Percentiles rank a stretch among this genome's conserved stretches.
These are phyloP conservation scores for Perccottus glenii DNA, from an alignment of 2,113 vertebrate species.

Conservation along the genomic window DNA sequence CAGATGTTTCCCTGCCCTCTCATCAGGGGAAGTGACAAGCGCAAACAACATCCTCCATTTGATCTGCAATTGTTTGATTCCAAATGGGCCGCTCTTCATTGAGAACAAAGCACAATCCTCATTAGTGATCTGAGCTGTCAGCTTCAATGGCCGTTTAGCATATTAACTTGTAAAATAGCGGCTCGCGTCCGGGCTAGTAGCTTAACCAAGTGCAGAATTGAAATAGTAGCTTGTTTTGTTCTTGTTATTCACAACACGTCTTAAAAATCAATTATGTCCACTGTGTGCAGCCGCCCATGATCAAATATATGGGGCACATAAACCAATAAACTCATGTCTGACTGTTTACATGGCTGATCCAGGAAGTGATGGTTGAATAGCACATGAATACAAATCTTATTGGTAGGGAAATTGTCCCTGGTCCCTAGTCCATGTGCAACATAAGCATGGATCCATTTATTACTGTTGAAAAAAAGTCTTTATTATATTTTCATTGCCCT, in stretches of 20 bases:
- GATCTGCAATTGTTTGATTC: slow-evolving; percentile 52
- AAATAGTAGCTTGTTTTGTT: not conserved
- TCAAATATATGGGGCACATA: slow-evolving; percentile 1
- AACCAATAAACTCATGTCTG: slow-evolving; percentile 17
- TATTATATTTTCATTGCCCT: no score
- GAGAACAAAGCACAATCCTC: slow-evolving; percentile 59
- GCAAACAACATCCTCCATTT: slow-evolving; percentile 53
- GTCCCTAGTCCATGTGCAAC: no score
- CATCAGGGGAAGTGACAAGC: slow-evolving; percentile 40
- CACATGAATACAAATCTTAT: not conserved
- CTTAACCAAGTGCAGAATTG: not conserved
- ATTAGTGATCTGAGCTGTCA: slow-evolving; percentile 50
- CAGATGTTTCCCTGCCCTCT: slow-evolving; percentile 42
- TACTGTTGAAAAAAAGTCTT: no score
- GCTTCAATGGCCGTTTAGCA: slow-evolving; percentile 29
- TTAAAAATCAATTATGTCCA: slow-evolving; percentile 9
- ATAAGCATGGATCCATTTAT: no score
- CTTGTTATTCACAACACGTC: not conserved
- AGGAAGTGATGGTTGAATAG: slow-evolving; percentile 49
- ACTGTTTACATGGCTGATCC: slow-evolving; percentile 2
- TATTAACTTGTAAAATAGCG: slow-evolving; percentile 29
- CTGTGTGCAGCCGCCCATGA: slow-evolving; percentile 12
- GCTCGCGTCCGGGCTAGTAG: not conserved
- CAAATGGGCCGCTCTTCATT: slow-evolving; percentile 24
- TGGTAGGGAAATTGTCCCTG: no score